Percentiles rank a stretch among this genome's conserved stretches.
Conservation (phyloP, 2,113 vertebrate species). For the Ardeotis arabs region DNA sequence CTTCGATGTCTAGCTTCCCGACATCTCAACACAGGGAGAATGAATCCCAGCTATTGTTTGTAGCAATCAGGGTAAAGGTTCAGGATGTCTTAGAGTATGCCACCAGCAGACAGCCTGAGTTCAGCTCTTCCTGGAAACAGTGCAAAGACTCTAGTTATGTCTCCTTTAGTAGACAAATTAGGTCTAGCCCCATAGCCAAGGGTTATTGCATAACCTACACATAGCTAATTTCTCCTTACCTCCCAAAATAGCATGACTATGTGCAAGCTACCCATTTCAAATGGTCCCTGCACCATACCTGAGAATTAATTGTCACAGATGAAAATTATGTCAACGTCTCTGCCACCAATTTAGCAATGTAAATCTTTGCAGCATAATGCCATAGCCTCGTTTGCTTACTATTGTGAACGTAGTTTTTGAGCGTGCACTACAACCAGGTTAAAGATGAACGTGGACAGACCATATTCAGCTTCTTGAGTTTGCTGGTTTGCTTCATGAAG, state of each 20-base stretch:
- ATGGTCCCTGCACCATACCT: neutral
- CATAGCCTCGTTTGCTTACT: accelerated
- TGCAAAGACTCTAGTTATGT: neutral
- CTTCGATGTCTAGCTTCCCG: neutral
- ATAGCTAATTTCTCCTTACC: neutral
- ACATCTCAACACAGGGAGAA: neutral
- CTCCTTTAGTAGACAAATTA: neutral
- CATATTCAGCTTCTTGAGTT: neutral
- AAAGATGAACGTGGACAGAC: neutral
- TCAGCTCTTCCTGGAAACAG: neutral
- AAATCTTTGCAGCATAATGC: neutral
- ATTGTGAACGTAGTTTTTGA: neutral
- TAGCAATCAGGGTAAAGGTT: neutral
- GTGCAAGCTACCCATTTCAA: neutral
- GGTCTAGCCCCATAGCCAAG: neutral
- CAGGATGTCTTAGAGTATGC: neutral
- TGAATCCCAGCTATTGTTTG: neutral
- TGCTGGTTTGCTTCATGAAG: neutral
- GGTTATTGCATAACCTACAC: neutral
- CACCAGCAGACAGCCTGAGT: neutral
- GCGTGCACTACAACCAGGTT: neutral
- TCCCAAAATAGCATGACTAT: accelerated
- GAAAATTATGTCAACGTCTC: neutral
- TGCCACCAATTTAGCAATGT: neutral
- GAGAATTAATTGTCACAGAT: neutral